Conservation (phyloP, 2,888 invertebrate species). For the Tenthredo livida region DNA sequence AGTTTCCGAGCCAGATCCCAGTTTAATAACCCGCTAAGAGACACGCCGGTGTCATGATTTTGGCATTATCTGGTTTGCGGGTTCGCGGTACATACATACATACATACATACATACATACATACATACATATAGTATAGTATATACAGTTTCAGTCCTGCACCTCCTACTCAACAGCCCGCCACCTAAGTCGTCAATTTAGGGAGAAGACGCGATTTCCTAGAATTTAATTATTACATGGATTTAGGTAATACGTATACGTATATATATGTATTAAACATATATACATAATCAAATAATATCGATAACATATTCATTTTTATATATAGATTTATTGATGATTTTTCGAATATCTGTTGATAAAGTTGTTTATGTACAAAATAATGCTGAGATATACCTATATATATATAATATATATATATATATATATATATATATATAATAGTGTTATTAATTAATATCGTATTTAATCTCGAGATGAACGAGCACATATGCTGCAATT, state of each 20-base stretch:
- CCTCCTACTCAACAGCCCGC: neutral
- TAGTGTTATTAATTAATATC: slow-evolving; percentile 45
- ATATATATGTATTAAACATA: neutral
- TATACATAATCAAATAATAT: neutral
- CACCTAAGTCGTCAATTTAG: neutral
- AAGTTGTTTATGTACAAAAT: slow-evolving; percentile 77
- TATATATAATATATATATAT: slow-evolving; percentile 39
- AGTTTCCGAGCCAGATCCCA: slow-evolving; percentile 61
- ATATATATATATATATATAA: slow-evolving; percentile 3
- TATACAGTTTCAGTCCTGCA: neutral
- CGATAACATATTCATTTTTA: slow-evolving; percentile 59
- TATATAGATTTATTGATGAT: slow-evolving; percentile 74
- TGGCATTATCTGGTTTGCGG: slow-evolving; percentile 61
- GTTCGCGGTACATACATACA: slow-evolving; percentile 3
- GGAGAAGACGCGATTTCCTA: neutral
- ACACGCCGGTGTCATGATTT: slow-evolving; percentile 60
- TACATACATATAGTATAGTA: too few species aligned
- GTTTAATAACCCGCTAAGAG: slow-evolving; percentile 65
- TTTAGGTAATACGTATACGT: neutral
- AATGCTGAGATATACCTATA: slow-evolving; percentile 70
- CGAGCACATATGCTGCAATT: slow-evolving; percentile 5
- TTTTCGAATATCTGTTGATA: slow-evolving; percentile 75
- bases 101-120: neutral
- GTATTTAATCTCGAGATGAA: slow-evolving; percentile 32
- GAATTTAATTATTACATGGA: neutral